A percentile compares a stretch with the other conserved stretches of the same genome.
Evolutionary conservation across 2,888 invertebrate species (phyloP).

Genomic region (Argyresthia albistria): DNA sequence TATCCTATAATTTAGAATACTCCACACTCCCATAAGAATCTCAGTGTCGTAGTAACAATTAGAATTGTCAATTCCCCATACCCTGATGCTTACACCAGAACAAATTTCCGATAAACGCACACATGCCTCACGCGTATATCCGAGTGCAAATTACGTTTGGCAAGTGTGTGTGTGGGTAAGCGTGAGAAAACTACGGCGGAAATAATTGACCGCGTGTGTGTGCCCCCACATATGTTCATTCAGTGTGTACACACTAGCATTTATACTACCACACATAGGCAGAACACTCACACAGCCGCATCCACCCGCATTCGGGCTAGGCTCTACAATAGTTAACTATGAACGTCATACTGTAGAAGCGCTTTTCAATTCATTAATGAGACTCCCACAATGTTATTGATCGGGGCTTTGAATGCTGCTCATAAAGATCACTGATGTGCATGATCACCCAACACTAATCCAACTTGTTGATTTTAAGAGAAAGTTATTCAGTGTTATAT

Average conservation of each 20-base stretch:
- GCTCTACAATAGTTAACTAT: slow-evolving; percentile 50
- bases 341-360: slow-evolving; percentile 55
- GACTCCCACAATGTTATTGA: slow-evolving; percentile 51
- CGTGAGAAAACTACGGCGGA: slow-evolving; percentile 67
- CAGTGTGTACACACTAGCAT: slow-evolving; percentile 26
- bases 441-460: slow-evolving; percentile 38
- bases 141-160: slow-evolving; percentile 49
- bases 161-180: slow-evolving; percentile 45
- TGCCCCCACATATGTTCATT: slow-evolving; percentile 37
- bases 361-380: slow-evolving; percentile 61
- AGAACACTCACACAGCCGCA: slow-evolving; percentile 30
- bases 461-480: slow-evolving; percentile 32
- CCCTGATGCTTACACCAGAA: slow-evolving; percentile 49
- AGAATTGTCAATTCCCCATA: slow-evolving; percentile 53
- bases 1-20: too few species aligned
- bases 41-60: too few species aligned
- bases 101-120: slow-evolving; percentile 64
- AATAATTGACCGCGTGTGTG: slow-evolving; percentile 39
- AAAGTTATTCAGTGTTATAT: slow-evolving; percentile 29
- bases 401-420: slow-evolving; percentile 35
- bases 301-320: slow-evolving; percentile 46
- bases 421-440: slow-evolving; percentile 36
- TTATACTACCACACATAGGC: slow-evolving; percentile 16
- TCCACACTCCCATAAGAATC: too few species aligned
- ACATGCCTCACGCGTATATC: slow-evolving; percentile 36